Conservation (phyloP, 1,140 invertebrate species). For the Cylas formicarius region DNA sequence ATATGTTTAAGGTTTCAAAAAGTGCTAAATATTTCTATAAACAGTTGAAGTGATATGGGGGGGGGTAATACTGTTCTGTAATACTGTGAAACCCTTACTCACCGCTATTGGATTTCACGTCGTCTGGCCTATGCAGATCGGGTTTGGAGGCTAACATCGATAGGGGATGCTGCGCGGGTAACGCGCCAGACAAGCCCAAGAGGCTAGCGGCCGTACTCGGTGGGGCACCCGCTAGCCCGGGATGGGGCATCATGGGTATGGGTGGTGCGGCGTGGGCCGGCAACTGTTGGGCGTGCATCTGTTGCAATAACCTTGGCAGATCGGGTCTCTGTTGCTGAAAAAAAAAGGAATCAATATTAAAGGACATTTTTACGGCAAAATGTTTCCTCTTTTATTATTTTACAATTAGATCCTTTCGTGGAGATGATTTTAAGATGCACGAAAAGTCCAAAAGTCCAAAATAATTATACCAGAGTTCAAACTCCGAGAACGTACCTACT, state of each 20-base stretch:
- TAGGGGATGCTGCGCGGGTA: slow-evolving; percentile 59
- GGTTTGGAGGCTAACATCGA: slow-evolving; percentile 61
- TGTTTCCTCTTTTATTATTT: too few relatives aligned
- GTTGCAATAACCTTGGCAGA: slow-evolving; percentile 68
- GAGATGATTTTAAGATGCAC: too few relatives aligned
- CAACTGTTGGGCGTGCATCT: slow-evolving; percentile 86
- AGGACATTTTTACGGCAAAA: too few relatives aligned
- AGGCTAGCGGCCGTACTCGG: slow-evolving; percentile 51
- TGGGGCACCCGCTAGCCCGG: slow-evolving; percentile 58
- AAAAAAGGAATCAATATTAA: slow-evolving; percentile 30
- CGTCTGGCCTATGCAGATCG: slow-evolving; percentile 61
- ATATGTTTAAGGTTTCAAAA: background rate
- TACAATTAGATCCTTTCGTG: too few relatives aligned
- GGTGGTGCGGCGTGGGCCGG: slow-evolving; percentile 67
- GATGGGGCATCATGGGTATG: slow-evolving; percentile 66
- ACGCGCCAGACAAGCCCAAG: slow-evolving; percentile 48
- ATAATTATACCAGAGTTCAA: too few relatives aligned
- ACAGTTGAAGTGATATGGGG: background rate
- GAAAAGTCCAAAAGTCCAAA: too few relatives aligned
- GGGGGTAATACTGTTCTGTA: background rate
- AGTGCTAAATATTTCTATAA: background rate
- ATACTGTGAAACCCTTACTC: slow-evolving; percentile 35
- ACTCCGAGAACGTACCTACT: too few relatives aligned
- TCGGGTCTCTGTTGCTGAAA: slow-evolving; percentile 72
- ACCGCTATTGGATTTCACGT: slow-evolving; percentile 62